A percentile compares a stretch with the other conserved stretches of the same genome.
phyloP scores from a whole-genome alignment of 2,797 vertebrate genomes.

The Manis crassicaudata region DNA sequence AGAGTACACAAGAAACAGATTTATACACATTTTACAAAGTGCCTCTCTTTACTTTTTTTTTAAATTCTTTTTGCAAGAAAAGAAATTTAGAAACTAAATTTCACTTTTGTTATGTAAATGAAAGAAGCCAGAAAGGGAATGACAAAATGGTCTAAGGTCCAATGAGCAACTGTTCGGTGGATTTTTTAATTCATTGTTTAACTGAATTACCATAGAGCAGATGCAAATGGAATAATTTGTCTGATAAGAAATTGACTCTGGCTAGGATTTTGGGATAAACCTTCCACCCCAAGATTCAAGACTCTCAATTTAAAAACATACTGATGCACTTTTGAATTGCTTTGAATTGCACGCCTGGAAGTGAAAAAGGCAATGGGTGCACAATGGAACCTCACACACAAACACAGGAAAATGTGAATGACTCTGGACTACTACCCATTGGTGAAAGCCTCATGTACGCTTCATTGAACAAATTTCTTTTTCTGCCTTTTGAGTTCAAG shows the following conservation, averaged over 20 bases:
- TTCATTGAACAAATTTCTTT: neutral
- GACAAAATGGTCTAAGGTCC: neutral
- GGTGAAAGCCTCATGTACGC: neutral
- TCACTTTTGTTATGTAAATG: neutral
- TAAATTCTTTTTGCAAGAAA: conserved; percentile 43
- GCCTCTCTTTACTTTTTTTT: conserved; percentile 65
- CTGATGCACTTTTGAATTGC: neutral
- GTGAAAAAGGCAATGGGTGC: neutral
- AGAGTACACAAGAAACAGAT: conserved; percentile 20
- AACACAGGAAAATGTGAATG: neutral
- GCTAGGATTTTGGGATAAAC: neutral
- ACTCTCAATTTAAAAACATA: conserved; percentile 8
- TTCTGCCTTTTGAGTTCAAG: neutral
- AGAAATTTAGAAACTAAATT: neutral
- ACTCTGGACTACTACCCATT: neutral
- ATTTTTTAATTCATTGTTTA: neutral
- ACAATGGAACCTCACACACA: neutral
- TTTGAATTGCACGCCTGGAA: neutral
- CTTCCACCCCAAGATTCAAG: neutral
- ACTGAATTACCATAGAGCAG: neutral
- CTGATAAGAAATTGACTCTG: neutral
- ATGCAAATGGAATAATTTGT: conserved; percentile 8
- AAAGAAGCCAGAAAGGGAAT: conserved; percentile 26
- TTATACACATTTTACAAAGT: conserved; percentile 57
- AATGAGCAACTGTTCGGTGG: neutral